A percentile compares a stretch with the other conserved stretches of the same genome.
Evolutionary conservation across 2,113 vertebrate genomes (phyloP).

Genomic region (Chloropsis hardwickii): DNA sequence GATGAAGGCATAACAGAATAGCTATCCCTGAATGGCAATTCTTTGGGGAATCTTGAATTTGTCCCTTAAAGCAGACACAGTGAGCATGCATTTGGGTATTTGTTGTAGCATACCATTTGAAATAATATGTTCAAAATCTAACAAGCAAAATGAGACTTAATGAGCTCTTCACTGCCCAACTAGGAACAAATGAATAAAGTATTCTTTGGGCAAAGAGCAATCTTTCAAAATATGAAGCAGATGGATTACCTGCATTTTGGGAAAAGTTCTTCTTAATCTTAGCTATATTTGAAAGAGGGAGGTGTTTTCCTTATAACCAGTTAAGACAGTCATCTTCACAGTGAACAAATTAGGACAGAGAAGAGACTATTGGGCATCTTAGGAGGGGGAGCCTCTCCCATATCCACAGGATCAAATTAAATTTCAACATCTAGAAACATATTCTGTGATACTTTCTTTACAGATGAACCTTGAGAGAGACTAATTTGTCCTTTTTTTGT

Average conservation of each 20-base stretch:
- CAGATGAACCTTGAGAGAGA: not conserved
- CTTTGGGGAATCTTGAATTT: not conserved
- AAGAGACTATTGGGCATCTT: not conserved
- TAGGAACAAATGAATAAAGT: not conserved
- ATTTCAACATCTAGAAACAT: not conserved
- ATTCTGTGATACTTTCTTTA: not conserved
- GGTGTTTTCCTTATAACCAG: not conserved
- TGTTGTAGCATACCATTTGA: not conserved
- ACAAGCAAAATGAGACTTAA: not conserved
- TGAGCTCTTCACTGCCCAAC: not conserved
- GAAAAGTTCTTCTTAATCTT: not conserved
- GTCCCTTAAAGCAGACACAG: not conserved
- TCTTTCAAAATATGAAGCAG: not conserved
- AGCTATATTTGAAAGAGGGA: not conserved
- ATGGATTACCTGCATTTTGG: not conserved
- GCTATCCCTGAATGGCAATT: not conserved
- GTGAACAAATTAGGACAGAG: not conserved
- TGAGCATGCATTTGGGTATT: not conserved
- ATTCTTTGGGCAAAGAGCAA: not conserved
- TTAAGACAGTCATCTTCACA: not conserved
- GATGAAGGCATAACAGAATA: constrained; percentile 19
- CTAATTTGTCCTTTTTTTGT: not conserved
- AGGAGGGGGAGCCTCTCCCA: not conserved
- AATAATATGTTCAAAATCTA: not conserved
- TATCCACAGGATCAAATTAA: not conserved